Evolutionary conservation across 2,113 vertebrate species (phyloP), one percentile per base, ranked within the genome.

Genomic region (Lamprologus lemairii): DNA sequence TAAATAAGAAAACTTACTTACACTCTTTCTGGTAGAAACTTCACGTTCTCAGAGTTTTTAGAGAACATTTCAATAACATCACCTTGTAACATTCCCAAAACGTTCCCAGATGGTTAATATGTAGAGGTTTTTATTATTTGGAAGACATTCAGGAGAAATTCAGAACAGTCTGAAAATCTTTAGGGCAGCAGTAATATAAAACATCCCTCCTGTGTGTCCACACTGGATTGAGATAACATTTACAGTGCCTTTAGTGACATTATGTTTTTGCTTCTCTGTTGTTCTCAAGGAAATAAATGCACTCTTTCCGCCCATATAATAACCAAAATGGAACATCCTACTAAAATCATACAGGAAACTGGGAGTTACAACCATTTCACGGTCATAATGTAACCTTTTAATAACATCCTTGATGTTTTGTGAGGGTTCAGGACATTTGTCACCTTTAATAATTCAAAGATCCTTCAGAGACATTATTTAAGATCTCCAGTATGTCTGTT

Each of bases 341-440:
- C 12, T 71, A 71, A 71, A 71, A 23, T 42, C 35, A 71, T 71
- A 23, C 5, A 4, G n/a, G 12, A 71, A 68, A 40, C 35, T 40
- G n/a, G n/a, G 63, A 68, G 35, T 1, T 68, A 40, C 65, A 71
- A 68, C 35, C 3, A 0, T 40, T 40, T 68, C 19, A 68, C 1
- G 3, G 0, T 40, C 11, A 40, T 14, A 68, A 40, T 40, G 35
- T 40, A 71, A 42, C 35, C 37, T 6, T 71, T 42, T 23, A 42
- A 21, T 23, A 42, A 42, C 12, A 71, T 16, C 7, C 1, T 14
- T 23, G 37, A 71, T 71, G n/a, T 71, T 42, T 23, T 14, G n/a
- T 71, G 35, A 42, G 37, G 35, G 12, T 71, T 71, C 35, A 6
- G 65, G 12, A 16, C 7, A 71, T 42, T 71, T 42, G 35, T 71